Percentiles rank a stretch among this genome's conserved stretches.
phyloP scores from a whole-genome alignment of 2,113 vertebrate species.

The Cavia porcellus region DNA sequence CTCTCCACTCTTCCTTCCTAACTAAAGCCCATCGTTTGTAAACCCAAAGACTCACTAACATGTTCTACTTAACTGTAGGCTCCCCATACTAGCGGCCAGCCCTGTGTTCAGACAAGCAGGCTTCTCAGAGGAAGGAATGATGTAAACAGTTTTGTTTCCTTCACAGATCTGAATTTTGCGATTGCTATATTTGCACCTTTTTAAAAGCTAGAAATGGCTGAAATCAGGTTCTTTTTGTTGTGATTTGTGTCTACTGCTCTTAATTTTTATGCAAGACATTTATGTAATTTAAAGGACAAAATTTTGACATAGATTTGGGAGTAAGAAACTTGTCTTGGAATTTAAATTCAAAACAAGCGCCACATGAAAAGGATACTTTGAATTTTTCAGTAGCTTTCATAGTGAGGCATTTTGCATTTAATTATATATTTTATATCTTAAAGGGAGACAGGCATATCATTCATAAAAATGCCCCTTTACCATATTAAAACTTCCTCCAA shows the following conservation, averaged over 20 bases:
- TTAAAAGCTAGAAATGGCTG: not conserved
- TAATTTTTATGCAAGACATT: conserved; percentile 11
- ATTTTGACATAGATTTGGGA: conserved; percentile 18
- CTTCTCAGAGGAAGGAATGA: not conserved
- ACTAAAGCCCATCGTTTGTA: not conserved
- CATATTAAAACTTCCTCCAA: conserved; percentile 59
- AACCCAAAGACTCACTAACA: not conserved
- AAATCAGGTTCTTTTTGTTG: not conserved
- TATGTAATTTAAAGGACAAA: not conserved
- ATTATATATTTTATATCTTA: conserved; percentile 60
- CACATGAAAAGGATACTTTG: conserved; percentile 26
- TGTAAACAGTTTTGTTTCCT: conserved; percentile 21
- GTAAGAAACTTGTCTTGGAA: conserved; percentile 9
- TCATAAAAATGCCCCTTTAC: conserved; percentile 41
- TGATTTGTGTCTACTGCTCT: not conserved
- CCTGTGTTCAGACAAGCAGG: not conserved
- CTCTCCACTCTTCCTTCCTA: not conserved
- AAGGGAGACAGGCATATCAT: conserved; percentile 12
- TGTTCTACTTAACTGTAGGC: not conserved
- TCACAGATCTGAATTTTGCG: not conserved
- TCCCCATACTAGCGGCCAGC: not conserved
- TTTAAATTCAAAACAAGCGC: conserved; percentile 54
- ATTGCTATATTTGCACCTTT: not conserved
- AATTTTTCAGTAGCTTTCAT: conserved; percentile 65
- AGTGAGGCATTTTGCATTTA: conserved; percentile 57